Evolutionary conservation across 2,888 invertebrate species (phyloP), one percentile per base, ranked within the genome.

Genomic region (Alcis repandata): DNA sequence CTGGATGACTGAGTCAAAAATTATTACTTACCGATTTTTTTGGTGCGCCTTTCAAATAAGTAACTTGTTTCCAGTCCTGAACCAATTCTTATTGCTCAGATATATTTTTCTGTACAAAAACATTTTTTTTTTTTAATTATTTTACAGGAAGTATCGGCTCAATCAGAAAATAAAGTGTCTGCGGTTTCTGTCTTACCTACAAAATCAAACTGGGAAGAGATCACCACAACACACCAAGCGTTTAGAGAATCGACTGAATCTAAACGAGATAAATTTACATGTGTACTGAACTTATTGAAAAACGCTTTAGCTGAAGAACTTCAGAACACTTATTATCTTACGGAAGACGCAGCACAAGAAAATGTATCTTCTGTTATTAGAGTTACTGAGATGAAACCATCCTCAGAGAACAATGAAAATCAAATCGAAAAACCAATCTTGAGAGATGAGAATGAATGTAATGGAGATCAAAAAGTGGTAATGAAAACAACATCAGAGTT

Each of bases 281-380:
- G 80, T n/a, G 68, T 76, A 6, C 49, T 72, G 0, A 79, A 75
- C 45, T 59, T 78, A 13, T 52, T 80, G 0, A 79, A 80, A 58
- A 63, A 59, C 10, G 67, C 80, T 7, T 65, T 81, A 1, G 56
- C 73, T 1, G 77, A 79, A 11, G 80, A 68, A 38, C 45, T 72
- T 15, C 65, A 67, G 3, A 64, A 49, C 6, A 41, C 58, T 4
- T 40, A 48, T 15, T 48, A 32, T 6, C 11, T 46, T 13, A 49
- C 27, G 33, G 56, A 52, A 10, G 51, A 53, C 71, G 52, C 8
- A 19, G 32, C 40, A 0, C 60, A 64, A 56, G 59, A 69, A 1
- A 43, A 38, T 15, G 62, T 40, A 0, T 13, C 38, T 41, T 22
- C 69, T 13, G 17, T 54, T 4, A 69, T 74, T 0, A 69, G 10